Evolutionary conservation across 2,113 vertebrate genomes (phyloP), one percentile per base, ranked within the genome.

Genomic region (Pteronura brasiliensis): DNA sequence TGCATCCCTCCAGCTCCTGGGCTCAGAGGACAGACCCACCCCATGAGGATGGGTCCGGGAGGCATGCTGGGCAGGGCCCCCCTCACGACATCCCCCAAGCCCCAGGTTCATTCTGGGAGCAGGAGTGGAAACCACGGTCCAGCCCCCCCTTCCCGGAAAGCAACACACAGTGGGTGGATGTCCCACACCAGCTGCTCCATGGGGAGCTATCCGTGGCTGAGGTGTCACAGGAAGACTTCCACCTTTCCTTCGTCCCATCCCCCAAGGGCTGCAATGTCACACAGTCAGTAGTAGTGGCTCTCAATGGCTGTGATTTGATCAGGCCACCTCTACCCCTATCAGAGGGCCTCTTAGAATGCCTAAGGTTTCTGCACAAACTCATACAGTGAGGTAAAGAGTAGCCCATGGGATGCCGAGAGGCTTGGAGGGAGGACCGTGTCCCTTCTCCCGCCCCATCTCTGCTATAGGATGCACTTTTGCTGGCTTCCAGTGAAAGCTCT

Each of bases 401-500:
- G 34, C 86, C 20, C 4, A 0, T 4, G 39, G 11, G 55, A 31
- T 90, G 27, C 47, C 9, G 18, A 67, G 7, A 9, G 4, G 25
- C 55, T 87, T 20, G n/a, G 6, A 20, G 57, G 42, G 8, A 10
- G 31, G 77, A 81, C 13, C 8, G 21, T 81, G 12, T 3, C 25
- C 36, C 20, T 49, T 44, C 29, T 29, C 34, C n/a, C 0, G 1
- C 20, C 27, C 52, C 39, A 44, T 29, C 34, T n/a, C 36, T 77
- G 39, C 74, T 87, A 3, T 5, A 11, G 3, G 21, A 3, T 17
- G 13, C 67, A 79, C 36, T 84, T 79, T 74, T 42, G 17, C 65
- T 67, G 61, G 55, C 59, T n/a, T 96, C 84, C 13, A 18, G 55
- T 55, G 79, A 69, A 90, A 82, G 74, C 31, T 47, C 84, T 95